Percentiles rank a stretch among this genome's conserved stretches.
phyloP scores from a whole-genome alignment of 2,797 vertebrate species.

The Peromyscus eremicus region DNA sequence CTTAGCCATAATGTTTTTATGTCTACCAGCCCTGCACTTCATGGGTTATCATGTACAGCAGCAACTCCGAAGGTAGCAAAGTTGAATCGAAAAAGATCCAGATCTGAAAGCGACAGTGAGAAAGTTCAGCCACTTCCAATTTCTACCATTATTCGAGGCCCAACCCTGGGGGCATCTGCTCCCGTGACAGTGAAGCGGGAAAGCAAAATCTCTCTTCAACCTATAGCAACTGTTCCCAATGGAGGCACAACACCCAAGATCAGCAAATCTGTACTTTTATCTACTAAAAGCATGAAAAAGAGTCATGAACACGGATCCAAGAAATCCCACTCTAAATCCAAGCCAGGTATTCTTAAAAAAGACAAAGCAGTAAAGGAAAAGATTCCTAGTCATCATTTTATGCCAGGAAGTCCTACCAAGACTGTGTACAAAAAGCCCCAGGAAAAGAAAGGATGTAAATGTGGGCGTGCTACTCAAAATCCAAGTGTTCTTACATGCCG shows the following conservation, averaged over 20 bases:
- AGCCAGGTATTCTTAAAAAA: constrained; percentile 96
- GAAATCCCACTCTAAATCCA: constrained; percentile 97
- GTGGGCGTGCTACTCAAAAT: constrained; percentile 99
- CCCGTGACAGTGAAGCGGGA: constrained; percentile 93
- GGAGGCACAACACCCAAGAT: constrained; percentile 95
- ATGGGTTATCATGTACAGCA: constrained; percentile 91
- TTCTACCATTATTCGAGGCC: constrained; percentile 94
- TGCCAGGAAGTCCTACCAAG: constrained; percentile 97
- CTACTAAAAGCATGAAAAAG: constrained; percentile 96
- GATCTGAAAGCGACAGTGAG: constrained; percentile 98
- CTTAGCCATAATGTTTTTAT: constrained; percentile 91
- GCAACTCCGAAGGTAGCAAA: constrained; percentile 92
- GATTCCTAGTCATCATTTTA: constrained; percentile 92
- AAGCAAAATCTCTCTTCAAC: constrained; percentile 91
- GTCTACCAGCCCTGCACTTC: constrained; percentile 90
- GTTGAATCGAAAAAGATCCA: constrained; percentile 96
- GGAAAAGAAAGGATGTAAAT: constrained; percentile 99
- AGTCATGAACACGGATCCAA: constrained; percentile 95
- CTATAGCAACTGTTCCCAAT: constrained; percentile 94
- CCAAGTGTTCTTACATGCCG: constrained; percentile 99
- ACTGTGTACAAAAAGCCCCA: constrained; percentile 98
- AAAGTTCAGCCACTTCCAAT: constrained; percentile 97
- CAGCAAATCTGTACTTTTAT: constrained; percentile 94
- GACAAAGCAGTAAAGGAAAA: constrained; percentile 95
- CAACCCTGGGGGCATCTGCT: constrained; percentile 91